Evolutionary conservation across 1,140 invertebrate species (phyloP).

Genomic region (Drosophila lowei): DNA sequence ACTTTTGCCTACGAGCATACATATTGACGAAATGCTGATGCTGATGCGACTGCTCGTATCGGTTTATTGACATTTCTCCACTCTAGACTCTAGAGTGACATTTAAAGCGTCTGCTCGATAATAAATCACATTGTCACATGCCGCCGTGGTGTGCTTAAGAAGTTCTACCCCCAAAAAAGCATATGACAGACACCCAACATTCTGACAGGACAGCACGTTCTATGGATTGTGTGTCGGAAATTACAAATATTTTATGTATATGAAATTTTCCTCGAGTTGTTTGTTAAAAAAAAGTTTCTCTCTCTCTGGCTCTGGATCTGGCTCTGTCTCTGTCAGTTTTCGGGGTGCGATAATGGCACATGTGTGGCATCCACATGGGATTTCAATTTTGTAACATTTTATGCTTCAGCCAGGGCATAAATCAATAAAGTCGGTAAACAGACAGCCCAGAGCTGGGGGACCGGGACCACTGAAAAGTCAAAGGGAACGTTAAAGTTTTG

Average conservation of each 20-base stretch:
- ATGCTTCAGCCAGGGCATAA: conserved; percentile 56
- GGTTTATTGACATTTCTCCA: conserved; percentile 70
- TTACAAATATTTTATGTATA: conserved; percentile 57
- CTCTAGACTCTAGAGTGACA: conserved; percentile 64
- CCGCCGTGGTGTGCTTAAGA: conserved; percentile 51
- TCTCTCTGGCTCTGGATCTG: background rate
- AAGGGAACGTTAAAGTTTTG: conserved; percentile 32
- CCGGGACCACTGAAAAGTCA: background rate
- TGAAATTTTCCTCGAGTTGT: conserved; percentile 56
- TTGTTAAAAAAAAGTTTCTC: conserved; percentile 26
- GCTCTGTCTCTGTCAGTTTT: conserved; percentile 19
- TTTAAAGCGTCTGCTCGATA: conserved; percentile 74
- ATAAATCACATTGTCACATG: conserved; percentile 77
- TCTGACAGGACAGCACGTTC: conserved; percentile 35
- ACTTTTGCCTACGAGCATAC: conserved; percentile 34
- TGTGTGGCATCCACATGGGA: conserved; percentile 68
- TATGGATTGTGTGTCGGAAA: conserved; percentile 60
- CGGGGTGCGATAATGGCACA: conserved; percentile 68
- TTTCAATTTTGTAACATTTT: conserved; percentile 54
- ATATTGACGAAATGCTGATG: conserved; percentile 47
- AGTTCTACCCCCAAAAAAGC: conserved; percentile 33
- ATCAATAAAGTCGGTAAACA: conserved; percentile 61
- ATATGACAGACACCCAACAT: conserved; percentile 25
- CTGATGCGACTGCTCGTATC: conserved; percentile 64
- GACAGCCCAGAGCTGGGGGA: background rate